These are phyloP conservation scores for Proterorhinus semilunaris DNA, from an alignment of 2,113 vertebrate species.

Conservation along the genomic window DNA sequence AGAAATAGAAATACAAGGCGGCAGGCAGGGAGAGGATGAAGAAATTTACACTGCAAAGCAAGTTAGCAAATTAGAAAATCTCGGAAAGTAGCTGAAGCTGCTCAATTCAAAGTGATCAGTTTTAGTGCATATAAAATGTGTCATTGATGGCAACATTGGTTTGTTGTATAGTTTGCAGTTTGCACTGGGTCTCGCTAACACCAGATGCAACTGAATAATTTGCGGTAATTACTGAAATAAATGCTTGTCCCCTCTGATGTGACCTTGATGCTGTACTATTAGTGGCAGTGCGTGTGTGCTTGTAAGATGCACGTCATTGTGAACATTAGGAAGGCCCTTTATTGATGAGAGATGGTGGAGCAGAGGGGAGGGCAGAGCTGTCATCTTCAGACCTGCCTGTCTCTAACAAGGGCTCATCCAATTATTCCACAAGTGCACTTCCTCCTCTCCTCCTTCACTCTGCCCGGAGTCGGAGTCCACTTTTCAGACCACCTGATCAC, in stretches of 20 bases:
- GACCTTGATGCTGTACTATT: conserved; percentile 11
- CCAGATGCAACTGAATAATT: not conserved
- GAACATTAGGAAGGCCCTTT: conserved; percentile 36
- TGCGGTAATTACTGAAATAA: conserved; percentile 26
- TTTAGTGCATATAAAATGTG: too few species aligned
- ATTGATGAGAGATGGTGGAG: conserved; percentile 39
- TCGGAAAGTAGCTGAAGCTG: too few species aligned
- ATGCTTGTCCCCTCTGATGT: conserved; percentile 3
- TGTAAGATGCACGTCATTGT: conserved; percentile 31
- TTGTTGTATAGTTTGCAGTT: too few species aligned
- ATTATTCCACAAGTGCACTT: conserved; percentile 49
- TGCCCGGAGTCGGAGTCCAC: conserved; percentile 29
- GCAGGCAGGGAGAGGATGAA: not conserved
- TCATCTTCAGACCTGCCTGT: conserved; percentile 60
- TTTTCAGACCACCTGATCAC: conserved; percentile 40
- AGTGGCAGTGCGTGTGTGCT: conserved; percentile 24
- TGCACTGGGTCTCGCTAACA: too few species aligned
- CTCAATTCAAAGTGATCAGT: too few species aligned
- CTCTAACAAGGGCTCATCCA: conserved; percentile 60
- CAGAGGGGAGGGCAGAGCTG: conserved; percentile 37
- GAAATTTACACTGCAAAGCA: not conserved
- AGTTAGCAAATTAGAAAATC: too few species aligned
- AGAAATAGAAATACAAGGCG: not conserved
- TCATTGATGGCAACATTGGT: too few species aligned
- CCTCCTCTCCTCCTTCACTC: not conserved